Evolutionary conservation across 1,140 invertebrate genomes (phyloP).

Genomic region (Mercenaria mercenaria): DNA sequence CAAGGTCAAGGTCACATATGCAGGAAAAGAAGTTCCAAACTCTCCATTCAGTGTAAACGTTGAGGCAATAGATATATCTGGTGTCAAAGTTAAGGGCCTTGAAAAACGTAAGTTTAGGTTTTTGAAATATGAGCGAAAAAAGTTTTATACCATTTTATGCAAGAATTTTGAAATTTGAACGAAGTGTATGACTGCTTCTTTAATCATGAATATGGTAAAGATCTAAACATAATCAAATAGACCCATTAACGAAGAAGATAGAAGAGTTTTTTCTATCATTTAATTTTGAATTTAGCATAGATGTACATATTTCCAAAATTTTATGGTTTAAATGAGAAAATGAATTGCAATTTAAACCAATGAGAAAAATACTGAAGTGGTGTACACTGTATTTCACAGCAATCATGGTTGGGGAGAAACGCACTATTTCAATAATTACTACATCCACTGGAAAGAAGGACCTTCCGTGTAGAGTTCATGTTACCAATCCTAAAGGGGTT

Average conservation of each 20-base stretch:
- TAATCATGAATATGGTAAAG: too few species aligned
- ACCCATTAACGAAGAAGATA: too few species aligned
- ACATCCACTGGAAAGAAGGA: conserved; percentile 89
- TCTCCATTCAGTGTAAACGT: conserved; percentile 90
- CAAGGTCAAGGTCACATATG: conserved; percentile 90
- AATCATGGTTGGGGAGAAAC: conserved; percentile 86
- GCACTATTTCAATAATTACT: conserved; percentile 94
- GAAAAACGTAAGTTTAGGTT: conserved; percentile 77
- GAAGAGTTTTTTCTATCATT: too few species aligned
- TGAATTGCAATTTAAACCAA: too few species aligned
- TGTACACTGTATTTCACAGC: conserved; percentile 65
- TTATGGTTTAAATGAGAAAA: too few species aligned
- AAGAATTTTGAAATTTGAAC: too few species aligned
- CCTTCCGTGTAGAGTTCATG: conserved; percentile 88
- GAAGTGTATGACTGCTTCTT: too few species aligned
- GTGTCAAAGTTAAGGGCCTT: conserved; percentile 89
- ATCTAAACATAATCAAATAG: too few species aligned
- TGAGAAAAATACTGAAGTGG: too few species aligned
- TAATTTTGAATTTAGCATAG: too few species aligned
- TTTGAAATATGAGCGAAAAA: neutral
- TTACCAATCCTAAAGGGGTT: conserved; percentile 83
- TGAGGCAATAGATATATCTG: conserved; percentile 73
- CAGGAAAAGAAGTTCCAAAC: conserved; percentile 92
- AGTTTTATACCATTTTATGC: too few species aligned
- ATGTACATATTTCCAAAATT: too few species aligned